Base-by-base conservation (phyloP, 1,140 invertebrate genomes). In the Bombus soroeensis region DNA sequence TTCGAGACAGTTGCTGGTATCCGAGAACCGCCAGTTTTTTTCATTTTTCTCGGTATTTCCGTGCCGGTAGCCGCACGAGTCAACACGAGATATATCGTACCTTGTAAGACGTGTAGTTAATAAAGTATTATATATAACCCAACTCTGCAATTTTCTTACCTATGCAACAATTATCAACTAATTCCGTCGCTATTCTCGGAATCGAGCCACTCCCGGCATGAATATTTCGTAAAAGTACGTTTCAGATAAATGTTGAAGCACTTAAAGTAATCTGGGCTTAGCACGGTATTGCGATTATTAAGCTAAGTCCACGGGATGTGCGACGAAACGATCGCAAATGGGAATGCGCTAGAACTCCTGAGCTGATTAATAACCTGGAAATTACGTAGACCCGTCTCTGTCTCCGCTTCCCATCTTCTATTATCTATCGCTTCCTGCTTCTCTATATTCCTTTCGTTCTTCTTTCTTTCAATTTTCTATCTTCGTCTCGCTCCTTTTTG, bases 291-390 rank as follows among this genome's bases (percentile, higher is more conserved):
- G 39, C 34, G 81, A 81, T 87, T 74, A 73, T 80, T 66, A 79
- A 86, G 83, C 66, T 70, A 87, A 84, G 66, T 83, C 72, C 72
- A n/a, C 72, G 79, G 79, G 70, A 86, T 88, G 43, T 79, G 87
- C 72, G 87, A 73, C 74, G 87, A 86, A 75, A 81, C 83, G 83
- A 70, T 78, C 75, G 76, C 47, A 76, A 89, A 87, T 81, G 86
- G 68, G 80, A 87, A 83, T 73, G 80, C 74, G 22, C 62, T 39
- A 43, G 41, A 72, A 39, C 53, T 81, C 66, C 81, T 72, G 72
- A 64, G 70, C 79, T 77, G 88, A 89, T 89, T 89, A 89, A 89
- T 89, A 89, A 89, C 84, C 72, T 84, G 77, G 81, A 89, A 89
- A 87, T 89, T 87, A 89, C 66, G 76, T 37, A 73, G 62, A 47